phyloP scores from a whole-genome alignment of 2,113 vertebrate species.

The Fregata magnificens region DNA sequence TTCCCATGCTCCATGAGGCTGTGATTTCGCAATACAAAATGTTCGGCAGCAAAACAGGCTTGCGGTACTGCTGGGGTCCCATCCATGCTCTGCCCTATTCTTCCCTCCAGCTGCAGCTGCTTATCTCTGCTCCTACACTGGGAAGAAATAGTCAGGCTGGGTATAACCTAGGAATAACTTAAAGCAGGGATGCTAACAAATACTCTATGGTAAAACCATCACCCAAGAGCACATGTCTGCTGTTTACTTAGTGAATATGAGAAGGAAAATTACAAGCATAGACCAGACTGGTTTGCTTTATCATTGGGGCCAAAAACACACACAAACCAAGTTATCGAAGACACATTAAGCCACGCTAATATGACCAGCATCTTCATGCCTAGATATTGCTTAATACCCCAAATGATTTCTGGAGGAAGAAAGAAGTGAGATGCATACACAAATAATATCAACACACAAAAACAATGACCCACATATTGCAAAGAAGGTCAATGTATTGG shows the following conservation, averaged over 20 bases:
- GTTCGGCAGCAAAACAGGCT: neutral
- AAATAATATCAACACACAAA: neutral
- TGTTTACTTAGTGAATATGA: neutral
- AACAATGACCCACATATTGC: neutral
- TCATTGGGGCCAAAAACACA: neutral
- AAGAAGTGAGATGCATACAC: neutral
- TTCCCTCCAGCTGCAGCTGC: neutral
- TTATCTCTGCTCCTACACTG: neutral
- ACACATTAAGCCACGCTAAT: neutral
- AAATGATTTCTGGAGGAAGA: neutral
- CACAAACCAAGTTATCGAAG: neutral
- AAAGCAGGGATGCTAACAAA: neutral
- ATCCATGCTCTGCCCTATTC: neutral
- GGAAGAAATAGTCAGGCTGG: neutral
- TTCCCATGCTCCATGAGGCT: neutral
- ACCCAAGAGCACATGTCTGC: neutral
- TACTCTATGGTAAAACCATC: neutral
- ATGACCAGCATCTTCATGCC: neutral
- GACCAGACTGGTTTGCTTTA: neutral
- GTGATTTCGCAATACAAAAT: neutral
- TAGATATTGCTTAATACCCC: neutral
- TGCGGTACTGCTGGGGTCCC: neutral
- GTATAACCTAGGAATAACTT: neutral
- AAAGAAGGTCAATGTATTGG: neutral
- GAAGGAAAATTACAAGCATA: neutral